These are phyloP conservation scores for Mareca penelope DNA, from an alignment of 2,797 vertebrate genomes.

Conservation along the genomic window DNA sequence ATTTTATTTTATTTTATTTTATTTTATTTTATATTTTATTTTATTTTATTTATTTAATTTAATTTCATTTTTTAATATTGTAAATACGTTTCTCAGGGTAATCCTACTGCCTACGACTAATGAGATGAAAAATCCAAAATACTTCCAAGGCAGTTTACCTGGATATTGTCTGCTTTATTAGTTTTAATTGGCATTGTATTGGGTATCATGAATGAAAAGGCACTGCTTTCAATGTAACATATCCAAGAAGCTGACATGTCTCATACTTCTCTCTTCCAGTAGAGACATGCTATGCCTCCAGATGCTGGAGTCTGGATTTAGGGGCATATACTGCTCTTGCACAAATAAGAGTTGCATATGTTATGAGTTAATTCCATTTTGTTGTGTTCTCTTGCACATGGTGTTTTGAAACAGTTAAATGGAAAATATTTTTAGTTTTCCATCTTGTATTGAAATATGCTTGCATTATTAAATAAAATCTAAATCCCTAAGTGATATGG, in stretches of 20 bases:
- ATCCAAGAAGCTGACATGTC: conserved; percentile 48
- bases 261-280: conserved; percentile 57
- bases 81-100: background rate
- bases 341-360: conserved; percentile 69
- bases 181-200: background rate
- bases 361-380: conserved; percentile 68
- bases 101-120: background rate
- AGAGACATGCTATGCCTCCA: conserved; percentile 60
- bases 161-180: conserved; percentile 1
- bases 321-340: conserved; percentile 51
- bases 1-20: too few relatives aligned
- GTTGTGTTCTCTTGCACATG: conserved; percentile 64
- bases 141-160: conserved; percentile 28
- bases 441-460: conserved; percentile 62
- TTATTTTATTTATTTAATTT: background rate
- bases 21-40: background rate
- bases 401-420: conserved; percentile 64
- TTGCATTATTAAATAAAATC: conserved; percentile 55
- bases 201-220: background rate
- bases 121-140: background rate
- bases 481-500: background rate
- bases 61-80: background rate
- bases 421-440: conserved; percentile 66
- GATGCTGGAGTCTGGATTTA: conserved; percentile 63
- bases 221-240: background rate